Conservation (phyloP, 2,797 vertebrate species). For the Macroramphosus scolopax region DNA sequence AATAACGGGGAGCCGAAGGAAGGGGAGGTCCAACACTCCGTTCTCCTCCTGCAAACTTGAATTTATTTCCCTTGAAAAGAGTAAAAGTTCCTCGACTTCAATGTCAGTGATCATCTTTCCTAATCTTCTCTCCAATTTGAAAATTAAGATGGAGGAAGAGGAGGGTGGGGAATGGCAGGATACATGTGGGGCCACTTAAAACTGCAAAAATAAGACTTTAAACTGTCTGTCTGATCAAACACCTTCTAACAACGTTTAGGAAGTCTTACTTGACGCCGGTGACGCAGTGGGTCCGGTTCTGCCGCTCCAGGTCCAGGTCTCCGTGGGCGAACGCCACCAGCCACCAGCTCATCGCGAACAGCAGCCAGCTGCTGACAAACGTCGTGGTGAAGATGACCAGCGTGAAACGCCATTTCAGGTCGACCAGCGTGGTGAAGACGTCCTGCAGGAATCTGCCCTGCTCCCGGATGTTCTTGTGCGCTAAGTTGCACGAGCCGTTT, state of each 20-base stretch:
- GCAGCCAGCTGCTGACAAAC: slow-evolving; percentile 97
- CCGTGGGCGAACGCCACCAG: slow-evolving; percentile 94
- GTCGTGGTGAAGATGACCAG: slow-evolving; percentile 97
- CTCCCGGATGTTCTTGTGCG: slow-evolving; percentile 98
- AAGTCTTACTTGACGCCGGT: slow-evolving; percentile 85
- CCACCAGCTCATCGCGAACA: slow-evolving; percentile 99
- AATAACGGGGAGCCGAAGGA: background rate
- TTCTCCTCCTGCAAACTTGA: background rate
- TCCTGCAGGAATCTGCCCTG: slow-evolving; percentile 96
- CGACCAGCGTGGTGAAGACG: slow-evolving; percentile 96
- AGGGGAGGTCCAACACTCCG: slow-evolving; percentile 7
- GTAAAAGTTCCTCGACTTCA: slow-evolving; percentile 8
- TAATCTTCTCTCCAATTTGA: background rate
- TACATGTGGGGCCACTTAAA: no score
- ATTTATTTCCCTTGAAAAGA: slow-evolving; percentile 11
- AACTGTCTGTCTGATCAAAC: slow-evolving; percentile 6
- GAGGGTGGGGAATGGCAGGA: slow-evolving; percentile 3
- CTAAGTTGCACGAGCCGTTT: slow-evolving; percentile 93
- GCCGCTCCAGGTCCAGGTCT: slow-evolving; percentile 79
- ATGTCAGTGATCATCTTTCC: slow-evolving; percentile 2
- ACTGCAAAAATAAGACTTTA: no score
- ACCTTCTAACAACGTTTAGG: background rate
- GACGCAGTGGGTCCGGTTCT: slow-evolving; percentile 78
- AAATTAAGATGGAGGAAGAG: slow-evolving; percentile 13
- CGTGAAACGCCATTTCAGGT: slow-evolving; percentile 97